Evolutionary conservation across 2,797 vertebrate genomes (phyloP), one percentile per base, ranked within the genome.

Genomic region (Clarias pachynema): DNA sequence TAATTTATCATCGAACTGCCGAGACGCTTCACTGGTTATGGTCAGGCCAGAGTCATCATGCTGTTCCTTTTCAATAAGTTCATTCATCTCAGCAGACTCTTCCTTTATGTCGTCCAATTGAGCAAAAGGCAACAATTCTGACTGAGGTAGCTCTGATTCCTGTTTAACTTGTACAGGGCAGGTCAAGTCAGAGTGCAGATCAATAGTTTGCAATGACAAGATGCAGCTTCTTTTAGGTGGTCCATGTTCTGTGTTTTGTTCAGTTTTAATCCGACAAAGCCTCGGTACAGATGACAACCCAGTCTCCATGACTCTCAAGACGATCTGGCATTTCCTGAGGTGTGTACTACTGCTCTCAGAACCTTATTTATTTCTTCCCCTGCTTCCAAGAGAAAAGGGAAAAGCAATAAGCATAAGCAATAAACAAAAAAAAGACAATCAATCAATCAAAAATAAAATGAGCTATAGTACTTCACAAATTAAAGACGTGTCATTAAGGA

Each of bases 81-180:
- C 22, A 57, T 34, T 53, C 34, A 65, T 44, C 24, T 73, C 72
- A 31, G 12, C 4, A 72, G 74, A 53, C 82, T 85, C 82, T 49
- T 85, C 68, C 70, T 84, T 88, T 49, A 77, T 29, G 24, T 60
- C 57, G 2, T 57, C 37, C 49, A 77, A 20, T 10, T 44, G 34
- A 86, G 16, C 69, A 65, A 1, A 24, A 81, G 57, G 26, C 8
- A 34, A 34, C 49, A 18, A 59, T 24, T 73, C 77, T 20, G 60
- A 16, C 10, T 77, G 83, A 20, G 34, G 31, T 26, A 66, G 72
- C 78, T 85, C 86, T 31, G 77, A 57, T 56, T 85, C 78, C 80
- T 86, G 37, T 80, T 87, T 85, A 53, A 83, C 73, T 57, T 8
- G 65, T 37, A 49, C 20, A 65, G 53, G 37, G 44, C 49, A 34